Conservation (phyloP, 2,113 vertebrate genomes). For the Columba janthina region DNA sequence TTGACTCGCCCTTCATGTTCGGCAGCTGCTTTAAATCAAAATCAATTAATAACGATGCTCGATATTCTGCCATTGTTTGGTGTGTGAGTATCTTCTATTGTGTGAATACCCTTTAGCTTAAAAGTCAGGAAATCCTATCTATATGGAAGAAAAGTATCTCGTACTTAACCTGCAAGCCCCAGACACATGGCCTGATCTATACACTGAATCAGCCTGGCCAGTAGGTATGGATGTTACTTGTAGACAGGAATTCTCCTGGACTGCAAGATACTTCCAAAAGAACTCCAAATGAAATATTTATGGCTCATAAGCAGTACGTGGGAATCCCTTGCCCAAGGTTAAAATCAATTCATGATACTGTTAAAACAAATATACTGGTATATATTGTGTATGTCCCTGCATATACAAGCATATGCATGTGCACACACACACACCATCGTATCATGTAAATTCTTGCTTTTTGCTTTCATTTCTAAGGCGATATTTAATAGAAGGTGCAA, state of each 20-base stretch:
- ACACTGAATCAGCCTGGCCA: background rate
- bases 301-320: background rate
- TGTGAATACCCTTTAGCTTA: too few species aligned
- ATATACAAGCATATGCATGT: accelerated
- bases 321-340: background rate
- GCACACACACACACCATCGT: background rate
- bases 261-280: background rate
- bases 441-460: background rate
- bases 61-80: background rate
- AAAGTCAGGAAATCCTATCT: background rate
- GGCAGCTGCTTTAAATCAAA: background rate
- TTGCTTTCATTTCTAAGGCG: background rate
- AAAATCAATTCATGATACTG: background rate
- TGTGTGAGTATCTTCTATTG: accelerated
- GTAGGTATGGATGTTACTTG: background rate
- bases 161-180: accelerated
- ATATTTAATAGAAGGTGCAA: background rate
- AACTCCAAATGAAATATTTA: background rate
- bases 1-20: background rate
- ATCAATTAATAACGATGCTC: background rate
- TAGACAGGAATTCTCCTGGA: background rate
- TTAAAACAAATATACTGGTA: background rate
- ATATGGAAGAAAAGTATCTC: background rate
- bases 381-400: background rate
- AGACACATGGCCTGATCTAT: accelerated